Evolutionary conservation across 2,113 vertebrate species (phyloP).

Genomic region (Gadus macrocephalus): DNA sequence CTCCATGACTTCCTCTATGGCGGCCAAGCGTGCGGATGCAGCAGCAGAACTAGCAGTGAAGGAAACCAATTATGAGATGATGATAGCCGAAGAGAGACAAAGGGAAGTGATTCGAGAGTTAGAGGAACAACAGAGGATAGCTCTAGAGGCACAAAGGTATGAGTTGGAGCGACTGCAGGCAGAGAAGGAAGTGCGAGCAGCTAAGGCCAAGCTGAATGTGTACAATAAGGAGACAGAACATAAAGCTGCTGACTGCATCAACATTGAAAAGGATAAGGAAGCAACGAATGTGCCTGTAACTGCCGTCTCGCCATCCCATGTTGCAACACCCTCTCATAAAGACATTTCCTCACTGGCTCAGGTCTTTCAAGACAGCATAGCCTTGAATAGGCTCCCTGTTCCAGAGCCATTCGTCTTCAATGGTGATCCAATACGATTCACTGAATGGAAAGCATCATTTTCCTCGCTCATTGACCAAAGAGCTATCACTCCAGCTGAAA

Average conservation of each 20-base stretch:
- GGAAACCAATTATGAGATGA: conserved; percentile 14
- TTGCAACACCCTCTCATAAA: background rate
- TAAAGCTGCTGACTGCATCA: background rate
- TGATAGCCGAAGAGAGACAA: conserved; percentile 15
- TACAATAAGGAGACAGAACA: background rate
- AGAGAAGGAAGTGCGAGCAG: conserved; percentile 18
- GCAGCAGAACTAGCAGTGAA: conserved; percentile 26
- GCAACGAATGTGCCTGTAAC: too few species aligned
- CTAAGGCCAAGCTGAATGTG: conserved; percentile 10
- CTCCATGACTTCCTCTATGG: background rate
- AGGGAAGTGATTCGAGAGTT: conserved; percentile 18
- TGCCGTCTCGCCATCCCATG: background rate
- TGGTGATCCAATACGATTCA: conserved; percentile 20
- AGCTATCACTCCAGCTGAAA: conserved; percentile 10
- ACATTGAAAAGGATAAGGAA: too few species aligned
- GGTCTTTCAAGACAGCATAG: conserved; percentile 25
- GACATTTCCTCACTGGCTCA: background rate
- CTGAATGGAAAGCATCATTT: conserved; percentile 24
- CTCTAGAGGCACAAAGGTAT: conserved; percentile 6
- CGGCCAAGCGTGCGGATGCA: conserved; percentile 7
- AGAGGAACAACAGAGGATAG: conserved; percentile 18
- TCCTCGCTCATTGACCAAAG: conserved; percentile 9
- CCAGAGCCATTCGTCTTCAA: conserved; percentile 17
- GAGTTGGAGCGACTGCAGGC: conserved; percentile 18
- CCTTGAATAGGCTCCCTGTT: conserved; percentile 21